These are phyloP conservation scores for Leptestheria dahalacensis DNA, from an alignment of 1,140 invertebrate species.

Conservation along the genomic window DNA sequence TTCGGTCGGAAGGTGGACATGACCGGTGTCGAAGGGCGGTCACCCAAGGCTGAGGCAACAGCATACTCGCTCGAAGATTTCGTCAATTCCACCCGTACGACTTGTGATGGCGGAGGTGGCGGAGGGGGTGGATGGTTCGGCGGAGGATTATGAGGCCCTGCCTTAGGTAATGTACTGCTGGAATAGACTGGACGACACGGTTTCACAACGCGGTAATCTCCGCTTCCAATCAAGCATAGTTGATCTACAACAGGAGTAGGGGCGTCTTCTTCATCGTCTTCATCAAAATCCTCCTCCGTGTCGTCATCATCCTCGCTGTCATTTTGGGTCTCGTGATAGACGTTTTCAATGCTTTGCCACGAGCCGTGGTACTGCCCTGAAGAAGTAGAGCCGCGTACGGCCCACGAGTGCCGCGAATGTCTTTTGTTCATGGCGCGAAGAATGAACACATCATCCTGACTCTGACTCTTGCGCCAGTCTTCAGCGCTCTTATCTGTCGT, in stretches of 20 bases:
- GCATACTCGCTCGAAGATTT: constrained; percentile 27
- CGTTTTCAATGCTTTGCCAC: not conserved
- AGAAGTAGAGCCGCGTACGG: not conserved
- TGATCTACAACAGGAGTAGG: constrained; percentile 5
- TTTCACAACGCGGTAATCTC: constrained; percentile 23
- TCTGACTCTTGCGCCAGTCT: constrained; percentile 24
- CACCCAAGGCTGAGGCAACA: constrained; percentile 20
- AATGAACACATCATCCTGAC: constrained; percentile 29
- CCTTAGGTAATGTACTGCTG: constrained; percentile 15
- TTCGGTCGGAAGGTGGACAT: constrained; percentile 68
- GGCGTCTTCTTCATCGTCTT: constrained; percentile 5
- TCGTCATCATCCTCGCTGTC: constrained; percentile 18
- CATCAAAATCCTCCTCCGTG: not conserved
- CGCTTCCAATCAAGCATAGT: constrained; percentile 17
- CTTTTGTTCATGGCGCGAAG: constrained; percentile 18
- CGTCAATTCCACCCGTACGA: constrained; percentile 54
- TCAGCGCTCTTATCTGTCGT: not conserved
- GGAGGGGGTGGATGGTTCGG: constrained; percentile 17
- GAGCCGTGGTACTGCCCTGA: not conserved
- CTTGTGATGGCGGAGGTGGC: constrained; percentile 35
- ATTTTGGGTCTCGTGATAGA: constrained; percentile 11
- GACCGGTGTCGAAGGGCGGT: constrained; percentile 12
- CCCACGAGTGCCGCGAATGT: constrained; percentile 10
- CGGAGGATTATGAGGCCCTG: constrained; percentile 17
- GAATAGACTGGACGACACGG: constrained; percentile 20